Conservation (phyloP, 2,113 vertebrate species). For the Psophia crepitans region DNA sequence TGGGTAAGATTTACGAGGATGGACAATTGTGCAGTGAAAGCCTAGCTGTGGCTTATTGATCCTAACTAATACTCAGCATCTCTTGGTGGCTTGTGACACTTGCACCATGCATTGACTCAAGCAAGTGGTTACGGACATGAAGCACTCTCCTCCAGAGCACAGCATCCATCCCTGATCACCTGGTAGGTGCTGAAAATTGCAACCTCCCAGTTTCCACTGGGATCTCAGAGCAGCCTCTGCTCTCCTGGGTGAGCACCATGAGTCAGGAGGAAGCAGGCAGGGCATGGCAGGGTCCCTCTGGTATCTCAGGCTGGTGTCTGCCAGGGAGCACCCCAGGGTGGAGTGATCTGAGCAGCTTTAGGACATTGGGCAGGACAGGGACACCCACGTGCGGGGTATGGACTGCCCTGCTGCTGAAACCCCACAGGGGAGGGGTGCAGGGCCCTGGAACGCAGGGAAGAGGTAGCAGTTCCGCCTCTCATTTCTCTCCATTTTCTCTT, state of each 20-base stretch:
- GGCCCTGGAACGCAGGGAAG: accelerated
- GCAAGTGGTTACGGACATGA: not conserved
- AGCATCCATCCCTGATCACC: not conserved
- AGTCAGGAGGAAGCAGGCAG: not conserved
- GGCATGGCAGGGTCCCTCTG: accelerated
- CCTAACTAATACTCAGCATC: accelerated
- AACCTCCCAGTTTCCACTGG: not conserved
- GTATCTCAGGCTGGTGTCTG: not conserved
- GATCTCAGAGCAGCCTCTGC: accelerated
- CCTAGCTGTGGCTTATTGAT: not conserved
- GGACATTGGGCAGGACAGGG: not conserved
- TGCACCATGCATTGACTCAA: accelerated
- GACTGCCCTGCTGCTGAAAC: not conserved
- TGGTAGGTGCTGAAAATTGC: not conserved
- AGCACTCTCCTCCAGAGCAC: not conserved
- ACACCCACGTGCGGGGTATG: accelerated
- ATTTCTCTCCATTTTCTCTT: not conserved
- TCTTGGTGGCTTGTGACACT: not conserved
- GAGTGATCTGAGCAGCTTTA: not conserved
- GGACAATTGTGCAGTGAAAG: not conserved
- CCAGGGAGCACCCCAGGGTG: not conserved
- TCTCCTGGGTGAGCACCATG: accelerated
- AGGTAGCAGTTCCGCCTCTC: not conserved
- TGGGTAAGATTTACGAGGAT: not conserved
- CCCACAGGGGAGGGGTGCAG: accelerated